A percentile compares a stretch with the other conserved stretches of the same genome.
Conservation (phyloP, 2,113 vertebrate genomes). For the Muntiacus reevesi region DNA sequence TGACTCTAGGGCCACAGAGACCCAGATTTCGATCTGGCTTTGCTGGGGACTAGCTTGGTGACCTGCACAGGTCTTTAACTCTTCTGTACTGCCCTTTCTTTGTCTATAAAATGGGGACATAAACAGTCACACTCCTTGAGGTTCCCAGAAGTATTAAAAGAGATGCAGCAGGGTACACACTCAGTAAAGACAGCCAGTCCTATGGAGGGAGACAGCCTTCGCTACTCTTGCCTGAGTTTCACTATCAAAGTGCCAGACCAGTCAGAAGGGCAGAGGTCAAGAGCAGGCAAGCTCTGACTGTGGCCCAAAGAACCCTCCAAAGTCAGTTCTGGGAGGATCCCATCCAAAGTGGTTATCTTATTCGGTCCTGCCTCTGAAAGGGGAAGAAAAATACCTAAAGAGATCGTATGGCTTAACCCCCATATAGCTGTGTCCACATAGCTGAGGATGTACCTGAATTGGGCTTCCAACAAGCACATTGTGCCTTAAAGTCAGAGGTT, state of each 20-base stretch:
- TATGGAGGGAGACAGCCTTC: not conserved
- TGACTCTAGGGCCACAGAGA: not conserved
- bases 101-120: not conserved
- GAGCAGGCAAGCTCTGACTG: not conserved
- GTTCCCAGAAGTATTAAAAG: not conserved
- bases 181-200: not conserved
- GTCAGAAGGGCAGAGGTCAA: fast-evolving
- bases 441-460: not conserved
- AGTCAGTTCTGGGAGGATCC: not conserved
- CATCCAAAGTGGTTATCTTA: not conserved
- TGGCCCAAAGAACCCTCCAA: not conserved
- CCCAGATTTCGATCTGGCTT: not conserved
- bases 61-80: no score
- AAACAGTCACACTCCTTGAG: not conserved
- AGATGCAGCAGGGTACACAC: not conserved
- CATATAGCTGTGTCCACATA: no score
- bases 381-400: not conserved
- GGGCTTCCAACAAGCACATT: fast-evolving
- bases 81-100: not conserved
- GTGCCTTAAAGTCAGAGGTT: not conserved
- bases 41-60: not conserved
- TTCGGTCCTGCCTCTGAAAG: not conserved
- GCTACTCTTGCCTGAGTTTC: not conserved
- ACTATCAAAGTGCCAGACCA: not conserved
- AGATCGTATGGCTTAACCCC: no score